phyloP scores from a whole-genome alignment of 2,797 vertebrate species.

The Falco peregrinus region DNA sequence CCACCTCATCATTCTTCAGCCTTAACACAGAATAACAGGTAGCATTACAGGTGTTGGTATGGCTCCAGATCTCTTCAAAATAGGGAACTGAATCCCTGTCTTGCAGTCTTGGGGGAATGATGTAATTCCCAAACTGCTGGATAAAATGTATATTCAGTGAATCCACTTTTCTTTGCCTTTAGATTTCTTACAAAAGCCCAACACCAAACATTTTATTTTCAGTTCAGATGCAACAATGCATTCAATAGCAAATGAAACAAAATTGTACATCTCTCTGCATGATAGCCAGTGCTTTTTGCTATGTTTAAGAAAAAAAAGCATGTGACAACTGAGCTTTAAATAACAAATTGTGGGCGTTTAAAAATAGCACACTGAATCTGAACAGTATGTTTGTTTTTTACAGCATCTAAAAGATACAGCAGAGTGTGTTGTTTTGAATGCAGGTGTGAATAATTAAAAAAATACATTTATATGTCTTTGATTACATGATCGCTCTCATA shows the following conservation, averaged over 20 bases:
- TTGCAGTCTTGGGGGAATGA: background rate
- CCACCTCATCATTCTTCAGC: background rate
- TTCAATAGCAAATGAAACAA: background rate
- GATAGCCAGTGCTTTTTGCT: background rate
- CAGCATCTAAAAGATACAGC: constrained; percentile 42
- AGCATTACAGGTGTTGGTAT: background rate
- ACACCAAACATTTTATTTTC: background rate
- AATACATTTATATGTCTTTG: constrained; percentile 59
- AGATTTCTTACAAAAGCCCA: background rate
- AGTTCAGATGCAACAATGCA: background rate
- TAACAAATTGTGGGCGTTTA: constrained; percentile 27
- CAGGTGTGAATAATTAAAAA: constrained; percentile 77
- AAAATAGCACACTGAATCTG: constrained; percentile 57
- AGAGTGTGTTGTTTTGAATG: constrained; percentile 52
- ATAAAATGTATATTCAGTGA: background rate
- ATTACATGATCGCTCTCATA: constrained; percentile 64
- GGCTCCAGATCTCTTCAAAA: background rate
- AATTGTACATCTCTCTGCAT: background rate
- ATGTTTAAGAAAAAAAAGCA: background rate
- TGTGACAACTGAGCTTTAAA: background rate
- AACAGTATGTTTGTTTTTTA: constrained; percentile 57
- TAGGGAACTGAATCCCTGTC: background rate
- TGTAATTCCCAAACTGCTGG: background rate
- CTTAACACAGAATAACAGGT: background rate
- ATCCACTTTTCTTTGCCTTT: background rate